phyloP scores from a whole-genome alignment of 64 coral and sea anemone genomes.

The Platygyra sinensis region DNA sequence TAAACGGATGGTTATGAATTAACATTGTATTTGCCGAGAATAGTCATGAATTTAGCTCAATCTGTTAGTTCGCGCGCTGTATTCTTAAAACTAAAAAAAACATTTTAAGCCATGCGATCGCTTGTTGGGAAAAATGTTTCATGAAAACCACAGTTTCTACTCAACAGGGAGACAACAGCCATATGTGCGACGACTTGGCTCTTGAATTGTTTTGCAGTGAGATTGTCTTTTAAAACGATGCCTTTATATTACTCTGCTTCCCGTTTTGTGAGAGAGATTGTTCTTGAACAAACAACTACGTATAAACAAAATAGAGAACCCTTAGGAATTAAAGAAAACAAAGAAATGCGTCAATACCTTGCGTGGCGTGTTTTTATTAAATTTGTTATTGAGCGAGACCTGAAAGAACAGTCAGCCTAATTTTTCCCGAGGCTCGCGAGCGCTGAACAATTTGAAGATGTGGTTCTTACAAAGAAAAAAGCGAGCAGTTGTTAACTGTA shows the following conservation, averaged over 20 bases:
- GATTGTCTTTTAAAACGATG: background rate
- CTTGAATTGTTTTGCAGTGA: background rate
- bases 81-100: background rate
- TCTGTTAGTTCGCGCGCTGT: background rate
- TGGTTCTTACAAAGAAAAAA: too few species aligned
- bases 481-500: too few species aligned
- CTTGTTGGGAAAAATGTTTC: background rate
- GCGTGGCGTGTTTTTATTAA: background rate
- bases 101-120: background rate
- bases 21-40: slow-evolving; percentile 6
- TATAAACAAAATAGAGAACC: background rate
- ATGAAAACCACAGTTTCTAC: too few species aligned
- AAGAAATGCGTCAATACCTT: background rate
- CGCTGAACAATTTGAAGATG: too few species aligned
- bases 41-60: slow-evolving; percentile 3
- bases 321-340: background rate
- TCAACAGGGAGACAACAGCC: too few species aligned
- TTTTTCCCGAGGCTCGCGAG: too few species aligned
- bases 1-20: slow-evolving; percentile 28
- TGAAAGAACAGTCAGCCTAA: too few species aligned
- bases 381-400: too few species aligned
- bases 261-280: background rate
- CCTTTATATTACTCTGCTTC: too few species aligned
- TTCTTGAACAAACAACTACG: background rate
- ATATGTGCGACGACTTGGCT: too few species aligned